A percentile compares a stretch with the other conserved stretches of the same genome.
phyloP scores from a whole-genome alignment of 2,888 invertebrate species.

The Selenia dentaria region DNA sequence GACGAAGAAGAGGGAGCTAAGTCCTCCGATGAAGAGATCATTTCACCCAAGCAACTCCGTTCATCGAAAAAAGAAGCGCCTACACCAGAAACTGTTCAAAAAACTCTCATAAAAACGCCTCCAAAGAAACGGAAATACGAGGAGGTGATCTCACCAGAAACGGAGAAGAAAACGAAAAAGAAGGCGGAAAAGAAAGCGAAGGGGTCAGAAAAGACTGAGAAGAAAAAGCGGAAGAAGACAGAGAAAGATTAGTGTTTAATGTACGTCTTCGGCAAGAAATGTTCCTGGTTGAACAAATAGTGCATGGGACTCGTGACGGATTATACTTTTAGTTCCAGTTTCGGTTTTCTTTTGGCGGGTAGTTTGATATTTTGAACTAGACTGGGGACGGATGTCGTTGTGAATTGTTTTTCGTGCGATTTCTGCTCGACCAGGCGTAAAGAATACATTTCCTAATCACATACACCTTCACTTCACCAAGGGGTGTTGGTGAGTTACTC shows the following conservation, averaged over 20 bases:
- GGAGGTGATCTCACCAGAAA: slow-evolving; percentile 53
- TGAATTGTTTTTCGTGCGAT: neutral
- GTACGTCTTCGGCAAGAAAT: slow-evolving; percentile 64
- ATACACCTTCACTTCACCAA: too few species aligned
- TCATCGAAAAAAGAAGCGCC: slow-evolving; percentile 64
- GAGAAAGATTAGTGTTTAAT: slow-evolving; percentile 79
- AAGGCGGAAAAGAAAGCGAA: slow-evolving; percentile 50
- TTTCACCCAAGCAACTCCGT: slow-evolving; percentile 64
- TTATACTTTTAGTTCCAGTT: slow-evolving; percentile 14
- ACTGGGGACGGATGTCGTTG: slow-evolving; percentile 6
- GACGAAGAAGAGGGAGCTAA: slow-evolving; percentile 20
- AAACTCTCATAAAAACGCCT: slow-evolving; percentile 58
- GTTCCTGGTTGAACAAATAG: slow-evolving; percentile 27
- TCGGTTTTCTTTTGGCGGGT: slow-evolving; percentile 31
- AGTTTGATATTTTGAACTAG: slow-evolving; percentile 34
- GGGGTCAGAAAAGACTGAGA: slow-evolving; percentile 40
- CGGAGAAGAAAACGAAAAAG: slow-evolving; percentile 50
- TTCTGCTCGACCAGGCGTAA: neutral
- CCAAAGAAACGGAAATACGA: slow-evolving; percentile 63
- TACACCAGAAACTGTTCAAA: slow-evolving; percentile 45
- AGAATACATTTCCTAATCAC: too few species aligned
- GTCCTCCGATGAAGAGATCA: slow-evolving; percentile 25
- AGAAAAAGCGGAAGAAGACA: slow-evolving; percentile 60
- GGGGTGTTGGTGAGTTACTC: too few species aligned
- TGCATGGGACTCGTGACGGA: slow-evolving; percentile 30